Conservation (phyloP, 2,113 vertebrate species). For the Cebidichthys violaceus region DNA sequence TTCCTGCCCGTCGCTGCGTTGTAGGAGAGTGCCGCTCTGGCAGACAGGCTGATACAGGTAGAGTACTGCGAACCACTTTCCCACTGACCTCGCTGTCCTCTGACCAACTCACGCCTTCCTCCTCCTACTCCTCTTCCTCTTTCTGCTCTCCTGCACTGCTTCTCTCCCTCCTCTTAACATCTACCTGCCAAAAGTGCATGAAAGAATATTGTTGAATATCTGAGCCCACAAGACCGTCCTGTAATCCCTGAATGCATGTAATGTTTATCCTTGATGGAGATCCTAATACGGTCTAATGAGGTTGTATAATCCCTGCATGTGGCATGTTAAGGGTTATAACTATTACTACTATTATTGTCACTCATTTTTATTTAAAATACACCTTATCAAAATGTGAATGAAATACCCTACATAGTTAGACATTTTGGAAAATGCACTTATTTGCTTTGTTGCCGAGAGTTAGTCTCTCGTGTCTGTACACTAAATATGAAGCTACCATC, state of each 20-base stretch:
- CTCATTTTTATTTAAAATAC: background rate
- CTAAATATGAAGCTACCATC: background rate
- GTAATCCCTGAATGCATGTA: conserved; percentile 58
- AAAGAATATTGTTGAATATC: conserved; percentile 22
- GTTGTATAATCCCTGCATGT: conserved; percentile 70
- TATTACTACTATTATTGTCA: background rate
- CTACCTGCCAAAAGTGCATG: conserved; percentile 70
- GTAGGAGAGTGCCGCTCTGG: conserved; percentile 97
- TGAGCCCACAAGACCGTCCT: conserved; percentile 8
- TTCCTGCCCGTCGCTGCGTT: conserved; percentile 63
- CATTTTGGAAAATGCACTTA: background rate
- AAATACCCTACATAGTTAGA: background rate
- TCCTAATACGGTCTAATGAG: background rate
- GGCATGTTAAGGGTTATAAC: conserved; percentile 51
- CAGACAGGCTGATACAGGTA: conserved; percentile 99
- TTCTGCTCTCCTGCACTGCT: conserved; percentile 35
- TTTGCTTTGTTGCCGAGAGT: conserved; percentile 4
- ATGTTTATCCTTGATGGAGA: conserved; percentile 25
- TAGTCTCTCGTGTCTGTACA: background rate
- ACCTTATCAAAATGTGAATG: background rate
- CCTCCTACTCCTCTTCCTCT: conserved; percentile 8
- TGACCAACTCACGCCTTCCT: conserved; percentile 31
- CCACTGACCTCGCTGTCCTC: conserved; percentile 35
- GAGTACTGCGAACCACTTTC: conserved; percentile 74
- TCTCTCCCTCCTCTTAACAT: conserved; percentile 22